These are phyloP conservation scores for Peromyscus californicus DNA, from an alignment of 2,113 vertebrate species.

Conservation along the genomic window DNA sequence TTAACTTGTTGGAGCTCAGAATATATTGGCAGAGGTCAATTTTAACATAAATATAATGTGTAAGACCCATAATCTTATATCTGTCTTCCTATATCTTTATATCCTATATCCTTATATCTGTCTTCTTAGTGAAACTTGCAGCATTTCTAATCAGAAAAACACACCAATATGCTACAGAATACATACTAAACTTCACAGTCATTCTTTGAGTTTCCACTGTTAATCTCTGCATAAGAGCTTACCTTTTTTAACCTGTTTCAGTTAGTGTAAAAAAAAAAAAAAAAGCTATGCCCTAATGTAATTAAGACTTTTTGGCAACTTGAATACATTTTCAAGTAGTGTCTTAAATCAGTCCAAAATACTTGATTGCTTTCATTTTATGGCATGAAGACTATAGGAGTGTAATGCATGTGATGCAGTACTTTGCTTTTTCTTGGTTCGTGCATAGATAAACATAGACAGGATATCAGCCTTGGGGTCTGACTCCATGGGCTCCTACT, in stretches of 20 bases:
- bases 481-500: not conserved
- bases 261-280: conserved; percentile 26
- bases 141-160: not conserved
- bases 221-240: conserved; percentile 3
- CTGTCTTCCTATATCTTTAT: too few species aligned
- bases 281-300: not conserved
- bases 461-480: not conserved
- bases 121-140: conserved; percentile 32
- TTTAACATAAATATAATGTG: conserved; percentile 9
- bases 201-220: conserved; percentile 13
- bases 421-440: not conserved
- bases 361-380: not conserved
- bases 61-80: not conserved
- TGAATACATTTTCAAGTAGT: conserved; percentile 35
- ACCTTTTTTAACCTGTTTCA: not conserved
- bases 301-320: conserved; percentile 30
- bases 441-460: not conserved
- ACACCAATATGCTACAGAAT: conserved; percentile 22
- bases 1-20: conserved; percentile 49
- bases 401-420: not conserved
- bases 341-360: not conserved
- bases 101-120: not conserved
- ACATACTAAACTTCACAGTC: not conserved
- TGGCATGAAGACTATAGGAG: not conserved
- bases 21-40: conserved; percentile 37